Evolutionary conservation across 2,797 vertebrate genomes (phyloP).

Genomic region (Anabas testudineus): DNA sequence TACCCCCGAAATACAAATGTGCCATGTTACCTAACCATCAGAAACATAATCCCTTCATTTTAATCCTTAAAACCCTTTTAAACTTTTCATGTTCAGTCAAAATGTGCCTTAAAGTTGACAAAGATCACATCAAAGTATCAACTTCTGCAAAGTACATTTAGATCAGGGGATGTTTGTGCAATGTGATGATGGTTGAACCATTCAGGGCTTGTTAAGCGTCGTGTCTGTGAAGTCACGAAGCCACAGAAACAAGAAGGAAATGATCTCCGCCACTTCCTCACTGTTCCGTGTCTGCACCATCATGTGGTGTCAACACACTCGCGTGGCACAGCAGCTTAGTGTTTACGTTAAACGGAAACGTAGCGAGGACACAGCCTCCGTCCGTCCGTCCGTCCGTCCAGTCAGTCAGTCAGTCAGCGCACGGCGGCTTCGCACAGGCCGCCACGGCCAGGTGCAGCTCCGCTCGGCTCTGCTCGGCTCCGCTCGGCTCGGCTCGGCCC

Average conservation of each 20-base stretch:
- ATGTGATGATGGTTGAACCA: neutral
- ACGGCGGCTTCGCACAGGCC: neutral
- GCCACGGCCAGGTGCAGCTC: neutral
- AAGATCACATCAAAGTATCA: neutral
- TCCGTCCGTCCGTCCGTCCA: too few species aligned
- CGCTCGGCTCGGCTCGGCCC: neutral
- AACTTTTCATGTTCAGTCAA: neutral
- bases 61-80: neutral
- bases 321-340: conserved; percentile 31
- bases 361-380: too few species aligned
- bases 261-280: conserved; percentile 14
- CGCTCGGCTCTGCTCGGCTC: neutral
- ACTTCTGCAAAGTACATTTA: neutral
- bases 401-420: conserved; percentile 9
- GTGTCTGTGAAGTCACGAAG: neutral
- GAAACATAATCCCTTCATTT: neutral
- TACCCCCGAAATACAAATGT: too few species aligned
- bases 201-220: neutral
- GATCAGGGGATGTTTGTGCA: neutral
- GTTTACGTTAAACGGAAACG: conserved; percentile 22
- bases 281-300: neutral
- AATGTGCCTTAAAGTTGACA: neutral
- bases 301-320: neutral
- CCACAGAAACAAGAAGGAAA: conserved; percentile 21
- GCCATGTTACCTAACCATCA: neutral